Conservation (phyloP, 2,888 invertebrate species). For the Nipponacmea schrenckii region DNA sequence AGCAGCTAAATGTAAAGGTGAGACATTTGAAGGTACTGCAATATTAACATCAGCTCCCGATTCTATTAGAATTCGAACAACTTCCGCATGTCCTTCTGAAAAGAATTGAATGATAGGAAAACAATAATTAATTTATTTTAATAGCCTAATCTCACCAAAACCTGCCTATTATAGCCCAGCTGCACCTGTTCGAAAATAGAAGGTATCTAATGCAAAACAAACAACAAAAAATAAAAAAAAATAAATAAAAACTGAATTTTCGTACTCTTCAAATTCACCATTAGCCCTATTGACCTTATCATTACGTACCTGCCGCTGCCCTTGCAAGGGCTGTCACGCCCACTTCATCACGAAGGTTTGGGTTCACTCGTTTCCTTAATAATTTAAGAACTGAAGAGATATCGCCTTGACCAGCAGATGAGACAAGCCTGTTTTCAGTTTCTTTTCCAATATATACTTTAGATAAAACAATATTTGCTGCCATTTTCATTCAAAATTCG, state of each 20-base stretch:
- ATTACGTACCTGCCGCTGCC: conserved; percentile 41
- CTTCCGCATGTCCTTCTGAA: conserved; percentile 20
- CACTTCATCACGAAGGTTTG: conserved; percentile 41
- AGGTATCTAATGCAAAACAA: no score
- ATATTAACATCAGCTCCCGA: conserved; percentile 16
- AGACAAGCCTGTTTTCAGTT: conserved; percentile 44
- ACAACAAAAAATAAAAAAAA: no score
- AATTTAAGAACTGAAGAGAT: conserved; percentile 53
- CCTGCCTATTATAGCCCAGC: no score
- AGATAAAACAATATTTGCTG: conserved; percentile 24
- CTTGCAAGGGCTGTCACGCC: conserved; percentile 43
- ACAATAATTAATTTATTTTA: neutral
- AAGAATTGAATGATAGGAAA: neutral
- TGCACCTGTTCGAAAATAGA: no score
- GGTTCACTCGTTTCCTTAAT: conserved; percentile 45
- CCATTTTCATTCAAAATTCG: neutral
- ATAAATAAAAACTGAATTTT: no score
- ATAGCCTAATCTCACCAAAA: no score
- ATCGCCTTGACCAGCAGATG: conserved; percentile 49
- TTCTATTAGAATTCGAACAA: conserved; percentile 16
- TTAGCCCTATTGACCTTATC: neutral
- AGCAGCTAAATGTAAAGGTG: conserved; percentile 22
- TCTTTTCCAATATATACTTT: conserved; percentile 46
- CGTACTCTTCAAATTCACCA: no score
- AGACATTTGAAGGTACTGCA: conserved; percentile 5